phyloP scores from a whole-genome alignment of 2,113 vertebrate genomes.

The Nannobrachium achirus region DNA sequence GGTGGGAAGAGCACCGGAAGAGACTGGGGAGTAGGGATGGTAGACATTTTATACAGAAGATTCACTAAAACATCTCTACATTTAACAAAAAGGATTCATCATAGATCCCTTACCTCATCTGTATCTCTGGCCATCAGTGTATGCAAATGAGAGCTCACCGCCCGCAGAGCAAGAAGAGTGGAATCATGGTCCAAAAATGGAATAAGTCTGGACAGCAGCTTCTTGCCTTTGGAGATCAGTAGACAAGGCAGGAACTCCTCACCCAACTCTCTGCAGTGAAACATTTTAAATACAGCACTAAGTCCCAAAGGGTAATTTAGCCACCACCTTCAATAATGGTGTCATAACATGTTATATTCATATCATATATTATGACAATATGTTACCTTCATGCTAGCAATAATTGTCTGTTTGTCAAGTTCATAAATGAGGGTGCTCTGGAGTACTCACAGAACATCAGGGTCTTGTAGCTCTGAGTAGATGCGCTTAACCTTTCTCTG shows the following conservation, averaged over 20 bases:
- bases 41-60: neutral
- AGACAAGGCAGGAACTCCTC: conserved; percentile 89
- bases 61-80: neutral
- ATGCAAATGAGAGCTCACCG: conserved; percentile 83
- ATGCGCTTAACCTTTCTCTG: conserved; percentile 82
- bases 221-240: conserved; percentile 89
- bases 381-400: too few relatives aligned
- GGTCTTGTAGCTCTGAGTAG: conserved; percentile 76
- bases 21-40: conserved; percentile 69
- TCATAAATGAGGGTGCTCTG: too few relatives aligned
- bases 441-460: conserved; percentile 62
- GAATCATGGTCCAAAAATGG: conserved; percentile 81
- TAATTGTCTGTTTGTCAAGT: too few relatives aligned
- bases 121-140: conserved; percentile 85
- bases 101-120: conserved; percentile 82
- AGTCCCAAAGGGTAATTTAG: too few relatives aligned
- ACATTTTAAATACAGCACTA: neutral
- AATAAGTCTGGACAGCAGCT: conserved; percentile 84
- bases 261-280: conserved; percentile 78
- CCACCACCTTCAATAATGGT: too few relatives aligned
- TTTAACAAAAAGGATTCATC: neutral
- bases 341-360: too few relatives aligned
- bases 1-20: conserved; percentile 88
- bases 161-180: conserved; percentile 76
- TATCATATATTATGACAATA: too few relatives aligned